These are phyloP conservation scores for Elgaria multicarinata DNA, from an alignment of 2,113 vertebrate genomes.

Conservation along the genomic window DNA sequence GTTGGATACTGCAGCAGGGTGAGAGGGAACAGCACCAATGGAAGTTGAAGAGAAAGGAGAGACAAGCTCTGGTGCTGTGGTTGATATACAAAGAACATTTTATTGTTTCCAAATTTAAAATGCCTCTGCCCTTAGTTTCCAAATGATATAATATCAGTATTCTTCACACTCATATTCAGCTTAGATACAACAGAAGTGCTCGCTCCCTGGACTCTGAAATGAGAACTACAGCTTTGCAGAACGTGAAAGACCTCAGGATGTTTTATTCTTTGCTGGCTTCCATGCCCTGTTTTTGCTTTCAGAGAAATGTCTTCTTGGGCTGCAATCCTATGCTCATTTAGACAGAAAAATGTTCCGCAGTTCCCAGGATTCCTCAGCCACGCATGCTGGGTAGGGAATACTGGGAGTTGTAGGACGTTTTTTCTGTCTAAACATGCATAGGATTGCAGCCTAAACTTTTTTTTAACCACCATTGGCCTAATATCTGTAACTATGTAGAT, in stretches of 20 bases:
- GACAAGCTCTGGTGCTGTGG: no score
- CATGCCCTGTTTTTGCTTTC: background rate
- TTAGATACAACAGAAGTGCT: slow-evolving; percentile 20
- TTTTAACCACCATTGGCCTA: background rate
- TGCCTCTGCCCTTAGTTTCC: slow-evolving; percentile 12
- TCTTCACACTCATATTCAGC: slow-evolving; percentile 16
- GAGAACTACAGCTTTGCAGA: background rate
- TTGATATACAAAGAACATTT: no score
- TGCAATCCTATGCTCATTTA: no score
- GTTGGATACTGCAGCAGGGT: no score
- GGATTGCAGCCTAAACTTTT: background rate
- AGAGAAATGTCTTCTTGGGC: background rate
- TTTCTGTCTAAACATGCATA: no score
- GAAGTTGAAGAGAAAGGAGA: no score
- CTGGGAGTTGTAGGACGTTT: no score
- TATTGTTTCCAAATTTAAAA: no score
- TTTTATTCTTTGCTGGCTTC: background rate
- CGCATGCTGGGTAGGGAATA: no score
- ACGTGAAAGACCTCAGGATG: background rate
- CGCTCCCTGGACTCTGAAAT: background rate
- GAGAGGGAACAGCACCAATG: no score
- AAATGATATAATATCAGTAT: slow-evolving; percentile 9
- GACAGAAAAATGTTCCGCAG: no score
- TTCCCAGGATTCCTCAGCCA: no score
- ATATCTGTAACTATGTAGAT: background rate